Evolutionary conservation across 2,113 vertebrate species (phyloP).

Genomic region (Cettia cetti): DNA sequence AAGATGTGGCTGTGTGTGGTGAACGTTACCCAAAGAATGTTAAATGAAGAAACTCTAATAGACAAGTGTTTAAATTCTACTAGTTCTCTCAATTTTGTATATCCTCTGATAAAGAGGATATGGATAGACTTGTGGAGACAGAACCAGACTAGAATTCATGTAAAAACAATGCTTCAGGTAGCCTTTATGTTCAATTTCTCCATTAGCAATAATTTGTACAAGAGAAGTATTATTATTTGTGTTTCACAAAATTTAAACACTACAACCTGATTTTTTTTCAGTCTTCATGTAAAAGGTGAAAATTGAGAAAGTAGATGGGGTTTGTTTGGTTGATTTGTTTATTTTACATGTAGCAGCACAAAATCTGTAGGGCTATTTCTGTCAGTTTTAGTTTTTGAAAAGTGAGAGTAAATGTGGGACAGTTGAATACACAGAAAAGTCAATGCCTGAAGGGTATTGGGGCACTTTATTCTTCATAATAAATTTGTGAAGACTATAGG

Average conservation of each 20-base stretch:
- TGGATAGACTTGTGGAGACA: background rate
- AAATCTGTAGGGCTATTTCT: background rate
- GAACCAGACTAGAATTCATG: background rate
- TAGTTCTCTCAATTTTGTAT: background rate
- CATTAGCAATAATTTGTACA: background rate
- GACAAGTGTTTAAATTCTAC: background rate
- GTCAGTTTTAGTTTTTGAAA: background rate
- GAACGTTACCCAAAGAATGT: background rate
- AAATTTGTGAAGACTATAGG: background rate
- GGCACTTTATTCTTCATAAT: background rate
- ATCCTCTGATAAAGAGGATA: background rate
- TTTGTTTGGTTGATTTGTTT: background rate
- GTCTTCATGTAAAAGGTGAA: fast-evolving
- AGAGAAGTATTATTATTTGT: background rate
- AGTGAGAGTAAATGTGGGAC: background rate
- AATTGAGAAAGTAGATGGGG: background rate
- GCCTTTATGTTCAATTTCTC: background rate
- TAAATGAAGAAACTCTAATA: background rate
- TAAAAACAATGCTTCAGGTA: background rate
- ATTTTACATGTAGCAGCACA: background rate
- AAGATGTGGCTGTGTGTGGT: fast-evolving
- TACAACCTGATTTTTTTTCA: background rate
- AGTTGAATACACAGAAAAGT: background rate
- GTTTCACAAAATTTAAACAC: background rate
- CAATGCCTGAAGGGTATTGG: background rate